These are phyloP conservation scores for Beroe forskalii DNA, from an alignment of 37 sponge, comb jelly and placozoan genomes.

Conservation along the genomic window DNA sequence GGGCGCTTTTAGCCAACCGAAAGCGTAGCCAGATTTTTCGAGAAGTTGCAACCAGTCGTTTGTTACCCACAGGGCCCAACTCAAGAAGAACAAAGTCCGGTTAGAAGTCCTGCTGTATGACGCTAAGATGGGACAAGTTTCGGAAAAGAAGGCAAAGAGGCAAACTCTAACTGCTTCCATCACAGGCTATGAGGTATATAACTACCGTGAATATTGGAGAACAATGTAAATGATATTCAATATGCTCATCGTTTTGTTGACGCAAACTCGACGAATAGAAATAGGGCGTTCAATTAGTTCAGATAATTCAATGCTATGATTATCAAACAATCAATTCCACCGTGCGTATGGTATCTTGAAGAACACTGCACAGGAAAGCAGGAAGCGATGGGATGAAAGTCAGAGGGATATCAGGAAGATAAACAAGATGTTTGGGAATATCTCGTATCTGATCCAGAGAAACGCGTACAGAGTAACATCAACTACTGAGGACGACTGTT, in stretches of 20 bases:
- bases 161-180: neutral
- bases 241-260: no score
- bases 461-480: constrained; percentile 15
- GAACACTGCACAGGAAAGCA: neutral
- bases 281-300: neutral
- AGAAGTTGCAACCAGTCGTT: no score
- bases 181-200: constrained; percentile 19
- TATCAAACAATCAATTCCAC: no score
- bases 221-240: neutral
- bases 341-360: no score
- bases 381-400: constrained; percentile 27
- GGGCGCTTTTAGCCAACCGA: no score
- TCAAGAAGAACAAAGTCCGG: constrained; percentile 26
- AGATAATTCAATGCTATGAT: no score
- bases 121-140: neutral
- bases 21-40: no score
- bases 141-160: neutral
- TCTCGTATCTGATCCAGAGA: constrained; percentile 28
- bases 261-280: neutral
- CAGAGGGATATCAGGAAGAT: constrained; percentile 16
- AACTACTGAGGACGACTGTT: neutral
- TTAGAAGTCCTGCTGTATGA: neutral
- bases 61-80: constrained; percentile 3
- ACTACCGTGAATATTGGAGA: neutral
- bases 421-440: neutral